Percentiles rank a stretch among this genome's conserved stretches.
phyloP scores from a whole-genome alignment of 1,140 invertebrate genomes.

The Cylas formicarius region DNA sequence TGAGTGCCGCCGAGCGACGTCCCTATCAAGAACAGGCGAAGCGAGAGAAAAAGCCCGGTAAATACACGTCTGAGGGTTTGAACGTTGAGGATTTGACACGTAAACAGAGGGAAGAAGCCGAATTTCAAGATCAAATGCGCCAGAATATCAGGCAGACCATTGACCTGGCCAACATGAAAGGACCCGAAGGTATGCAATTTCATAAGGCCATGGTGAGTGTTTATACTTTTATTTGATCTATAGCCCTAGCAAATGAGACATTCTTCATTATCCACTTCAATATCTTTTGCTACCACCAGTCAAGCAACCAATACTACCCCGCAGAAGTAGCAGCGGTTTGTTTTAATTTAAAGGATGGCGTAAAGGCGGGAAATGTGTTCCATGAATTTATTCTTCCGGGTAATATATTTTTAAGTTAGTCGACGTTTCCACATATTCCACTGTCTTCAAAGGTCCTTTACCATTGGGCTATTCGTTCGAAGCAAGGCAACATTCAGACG shows the following conservation, averaged over 20 bases:
- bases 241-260: constrained; percentile 28
- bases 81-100: constrained; percentile 18
- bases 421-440: not conserved
- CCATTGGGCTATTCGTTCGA: constrained; percentile 47
- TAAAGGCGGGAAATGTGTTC: constrained; percentile 42
- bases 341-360: constrained; percentile 48
- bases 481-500: constrained; percentile 42
- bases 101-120: constrained; percentile 12
- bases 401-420: constrained; percentile 23
- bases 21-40: constrained; percentile 25
- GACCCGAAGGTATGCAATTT: not conserved
- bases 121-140: constrained; percentile 9
- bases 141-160: constrained; percentile 16
- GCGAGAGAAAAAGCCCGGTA: constrained; percentile 3
- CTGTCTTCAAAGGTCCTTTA: constrained; percentile 38
- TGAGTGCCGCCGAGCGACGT: constrained; percentile 21
- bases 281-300: constrained; percentile 36
- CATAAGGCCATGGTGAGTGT: not conserved
- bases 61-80: constrained; percentile 23
- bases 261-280: constrained; percentile 45
- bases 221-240: constrained; percentile 11
- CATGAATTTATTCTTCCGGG: constrained; percentile 47
- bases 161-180: constrained; percentile 9
- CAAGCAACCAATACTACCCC: constrained; percentile 37
- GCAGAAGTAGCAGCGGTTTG: constrained; percentile 37